These are phyloP conservation scores for Thaumetopoea pityocampa DNA, from an alignment of 1,140 invertebrate genomes.

Conservation along the genomic window DNA sequence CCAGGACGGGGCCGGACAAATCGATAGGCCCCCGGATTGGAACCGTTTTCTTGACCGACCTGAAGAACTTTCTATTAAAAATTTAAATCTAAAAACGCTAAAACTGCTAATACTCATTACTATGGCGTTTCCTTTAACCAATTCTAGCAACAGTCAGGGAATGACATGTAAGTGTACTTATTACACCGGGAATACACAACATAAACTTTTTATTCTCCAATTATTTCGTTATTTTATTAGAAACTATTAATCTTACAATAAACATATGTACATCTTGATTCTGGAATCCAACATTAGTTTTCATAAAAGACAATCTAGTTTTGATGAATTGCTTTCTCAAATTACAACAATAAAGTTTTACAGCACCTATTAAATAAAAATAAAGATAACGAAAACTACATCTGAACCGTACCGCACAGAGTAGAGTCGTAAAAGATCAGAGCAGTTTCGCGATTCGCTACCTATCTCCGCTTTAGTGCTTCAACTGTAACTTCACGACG, in stretches of 20 bases:
- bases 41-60: slow-evolving; percentile 3
- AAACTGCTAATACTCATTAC: too few relatives aligned
- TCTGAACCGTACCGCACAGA: slow-evolving; percentile 5
- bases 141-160: too few relatives aligned
- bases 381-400: slow-evolving; percentile 1
- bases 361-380: slow-evolving; percentile 10
- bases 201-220: too few relatives aligned
- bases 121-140: too few relatives aligned
- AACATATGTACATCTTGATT: background rate
- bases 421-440: slow-evolving; percentile 6
- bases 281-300: background rate
- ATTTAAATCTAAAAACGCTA: too few relatives aligned
- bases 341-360: slow-evolving; percentile 5
- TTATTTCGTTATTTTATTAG: too few relatives aligned
- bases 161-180: too few relatives aligned
- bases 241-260: too few relatives aligned
- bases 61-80: background rate
- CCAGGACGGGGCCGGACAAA: slow-evolving; percentile 11
- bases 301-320: background rate
- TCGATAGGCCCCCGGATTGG: slow-evolving; percentile 8
- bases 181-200: too few relatives aligned
- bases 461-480: slow-evolving; percentile 7
- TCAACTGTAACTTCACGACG: slow-evolving; percentile 7
- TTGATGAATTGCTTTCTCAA: background rate
- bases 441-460: slow-evolving; percentile 1